Percentiles rank a stretch among this genome's conserved stretches.
Conservation (phyloP, 2,888 invertebrate genomes). For the Melieria omissa region DNA sequence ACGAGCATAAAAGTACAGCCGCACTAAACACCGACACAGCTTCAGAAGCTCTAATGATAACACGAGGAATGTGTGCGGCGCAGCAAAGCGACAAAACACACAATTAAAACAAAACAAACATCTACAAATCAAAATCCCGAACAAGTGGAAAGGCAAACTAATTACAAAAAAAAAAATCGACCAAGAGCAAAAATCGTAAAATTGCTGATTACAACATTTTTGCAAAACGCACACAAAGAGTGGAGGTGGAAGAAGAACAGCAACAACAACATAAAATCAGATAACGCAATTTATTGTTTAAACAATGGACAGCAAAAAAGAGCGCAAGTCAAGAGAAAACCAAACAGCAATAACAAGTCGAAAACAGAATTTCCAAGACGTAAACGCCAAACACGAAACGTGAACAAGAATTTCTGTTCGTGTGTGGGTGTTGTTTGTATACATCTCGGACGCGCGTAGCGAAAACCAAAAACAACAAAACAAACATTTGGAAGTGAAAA, state of each 20-base stretch:
- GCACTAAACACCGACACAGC: not conserved
- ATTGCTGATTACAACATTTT: not conserved
- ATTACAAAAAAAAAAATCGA: not conserved
- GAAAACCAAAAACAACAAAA: not conserved
- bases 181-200: not conserved
- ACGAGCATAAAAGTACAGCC: not conserved
- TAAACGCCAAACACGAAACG: not conserved
- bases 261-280: constrained; percentile 12
- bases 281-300: constrained; percentile 48
- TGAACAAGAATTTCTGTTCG: constrained; percentile 10
- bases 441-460: constrained; percentile 33
- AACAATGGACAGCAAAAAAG: not conserved
- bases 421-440: constrained; percentile 15
- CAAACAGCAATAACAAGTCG: not conserved
- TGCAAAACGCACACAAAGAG: too few relatives aligned
- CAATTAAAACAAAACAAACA: too few relatives aligned
- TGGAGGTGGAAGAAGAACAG: not conserved
- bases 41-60: not conserved
- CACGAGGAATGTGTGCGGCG: too few relatives aligned
- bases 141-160: not conserved
- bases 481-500: too few relatives aligned
- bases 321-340: not conserved
- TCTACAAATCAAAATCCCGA: too few relatives aligned
- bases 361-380: not conserved
- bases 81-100: too few relatives aligned